Evolutionary conservation across 2,888 invertebrate species (phyloP).

Genomic region (Melipona beecheii): DNA sequence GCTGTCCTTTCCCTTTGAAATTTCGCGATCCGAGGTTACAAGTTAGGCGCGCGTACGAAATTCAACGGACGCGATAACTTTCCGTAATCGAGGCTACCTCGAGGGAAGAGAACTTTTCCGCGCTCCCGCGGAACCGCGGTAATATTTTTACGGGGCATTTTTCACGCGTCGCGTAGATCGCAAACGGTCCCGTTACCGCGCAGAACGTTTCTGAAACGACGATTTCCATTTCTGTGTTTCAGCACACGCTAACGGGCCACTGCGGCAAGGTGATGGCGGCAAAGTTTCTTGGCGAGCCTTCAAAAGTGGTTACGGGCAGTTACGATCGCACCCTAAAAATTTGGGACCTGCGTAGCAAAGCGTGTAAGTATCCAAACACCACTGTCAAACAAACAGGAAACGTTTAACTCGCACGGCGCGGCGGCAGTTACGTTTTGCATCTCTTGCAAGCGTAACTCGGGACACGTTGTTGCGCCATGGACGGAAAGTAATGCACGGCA

Average conservation of each 20-base stretch:
- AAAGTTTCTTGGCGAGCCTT: slow-evolving; percentile 95
- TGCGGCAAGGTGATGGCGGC: slow-evolving; percentile 99
- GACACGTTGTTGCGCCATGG: slow-evolving; percentile 7
- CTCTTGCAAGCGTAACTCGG: slow-evolving; percentile 23
- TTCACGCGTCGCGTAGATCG: slow-evolving; percentile 36
- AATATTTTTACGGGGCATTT: slow-evolving; percentile 25
- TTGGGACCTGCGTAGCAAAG: slow-evolving; percentile 97
- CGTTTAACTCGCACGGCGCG: slow-evolving; percentile 19
- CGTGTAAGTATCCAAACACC: slow-evolving; percentile 90
- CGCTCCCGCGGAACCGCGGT: background rate
- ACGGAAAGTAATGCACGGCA: slow-evolving; percentile 68
- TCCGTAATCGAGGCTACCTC: too few relatives aligned
- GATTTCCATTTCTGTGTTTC: slow-evolving; percentile 84
- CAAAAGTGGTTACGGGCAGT: slow-evolving; percentile 98
- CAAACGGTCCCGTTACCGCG: slow-evolving; percentile 32
- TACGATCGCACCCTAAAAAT: slow-evolving; percentile 99
- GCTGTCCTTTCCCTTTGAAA: background rate
- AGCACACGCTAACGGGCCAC: slow-evolving; percentile 97
- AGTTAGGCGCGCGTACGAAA: background rate
- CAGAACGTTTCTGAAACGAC: slow-evolving; percentile 47
- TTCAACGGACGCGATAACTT: background rate
- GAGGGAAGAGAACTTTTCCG: background rate
- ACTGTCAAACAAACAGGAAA: slow-evolving; percentile 33
- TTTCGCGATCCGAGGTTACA: background rate
- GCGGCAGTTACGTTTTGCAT: slow-evolving; percentile 25